Evolutionary conservation across 2,888 invertebrate genomes (phyloP), one percentile per base, ranked within the genome.

Genomic region (Drosophila melanosoma): DNA sequence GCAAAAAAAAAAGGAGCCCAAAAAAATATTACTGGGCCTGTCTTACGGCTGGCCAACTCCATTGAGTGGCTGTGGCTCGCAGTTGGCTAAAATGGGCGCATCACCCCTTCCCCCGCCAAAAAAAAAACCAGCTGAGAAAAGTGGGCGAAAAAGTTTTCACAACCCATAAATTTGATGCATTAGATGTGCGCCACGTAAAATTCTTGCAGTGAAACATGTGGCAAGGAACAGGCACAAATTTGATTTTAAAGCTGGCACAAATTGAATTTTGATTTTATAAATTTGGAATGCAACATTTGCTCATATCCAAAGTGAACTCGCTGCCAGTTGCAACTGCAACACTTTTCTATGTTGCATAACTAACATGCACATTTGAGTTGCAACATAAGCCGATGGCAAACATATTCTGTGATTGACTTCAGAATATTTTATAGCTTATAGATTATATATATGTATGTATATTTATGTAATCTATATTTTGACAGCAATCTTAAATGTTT

Each of bases 161-260:
- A 84, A 78, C 89, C 89, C 85, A 86, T 86, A 86, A 89, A 86
- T 86, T 89, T 86, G 36, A 69, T 66, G 79, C 85, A 80, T 86
- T 89, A 89, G 89, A 84, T 86, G 82, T 87, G 82, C 85, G 85
- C 85, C 85, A 84, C 87, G 87, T 86, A 72, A 89, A 12, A 20
- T 89, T 86, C 85, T 83, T 79, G 61, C 56, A 40, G 69, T 68
- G 80, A 73, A 87, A 84, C 84, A 84, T 84, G 87, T 85, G 89
- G 74, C 67, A 54, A 54, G 66, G 61, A 76, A 59, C 66, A 26
- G 54, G 66, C 68, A 70, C 74, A 76, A 89, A 89, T 87, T 84
- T 82, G 80, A 83, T 89, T 84, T 85, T 82, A 80, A 89, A 87
- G 67, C 75, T 69, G 71, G 69, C 69, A 60, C 75, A 89, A 85